Conservation (phyloP, 2,888 invertebrate genomes). For the Andrena bicolor region DNA sequence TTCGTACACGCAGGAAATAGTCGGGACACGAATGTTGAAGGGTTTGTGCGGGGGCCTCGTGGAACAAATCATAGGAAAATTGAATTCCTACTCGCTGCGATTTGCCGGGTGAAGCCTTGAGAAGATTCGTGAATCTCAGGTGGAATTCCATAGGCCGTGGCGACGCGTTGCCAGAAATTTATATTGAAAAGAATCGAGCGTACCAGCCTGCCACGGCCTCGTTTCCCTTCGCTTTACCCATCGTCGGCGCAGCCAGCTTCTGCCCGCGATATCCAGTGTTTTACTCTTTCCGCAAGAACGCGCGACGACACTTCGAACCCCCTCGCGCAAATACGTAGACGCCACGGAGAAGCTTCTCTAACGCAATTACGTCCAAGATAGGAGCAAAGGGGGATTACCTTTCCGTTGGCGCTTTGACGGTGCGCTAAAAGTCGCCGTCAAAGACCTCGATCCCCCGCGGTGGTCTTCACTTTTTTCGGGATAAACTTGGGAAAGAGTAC, state of each 20-base stretch:
- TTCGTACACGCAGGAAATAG: constrained; percentile 30
- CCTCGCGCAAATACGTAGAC: background rate
- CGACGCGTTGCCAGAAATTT: constrained; percentile 10
- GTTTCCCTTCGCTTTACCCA: background rate
- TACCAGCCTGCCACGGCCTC: too few relatives aligned
- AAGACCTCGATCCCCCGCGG: background rate
- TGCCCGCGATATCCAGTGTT: background rate
- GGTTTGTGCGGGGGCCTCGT: constrained; percentile 19
- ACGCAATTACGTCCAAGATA: constrained; percentile 13
- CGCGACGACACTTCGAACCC: background rate
- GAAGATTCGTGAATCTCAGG: background rate
- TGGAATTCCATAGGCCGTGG: background rate
- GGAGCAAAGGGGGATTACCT: constrained; percentile 19
- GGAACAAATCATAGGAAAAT: constrained; percentile 47
- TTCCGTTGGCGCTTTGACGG: background rate
- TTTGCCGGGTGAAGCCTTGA: background rate
- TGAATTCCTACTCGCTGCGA: constrained; percentile 14
- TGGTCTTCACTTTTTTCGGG: constrained; percentile 9
- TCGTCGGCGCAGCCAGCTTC: background rate
- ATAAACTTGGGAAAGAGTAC: constrained; percentile 23
- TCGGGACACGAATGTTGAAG: constrained; percentile 15
- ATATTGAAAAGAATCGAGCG: background rate
- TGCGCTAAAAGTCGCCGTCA: constrained; percentile 2
- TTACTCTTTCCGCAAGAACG: background rate
- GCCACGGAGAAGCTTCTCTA: background rate